phyloP scores from a whole-genome alignment of 2,797 vertebrate genomes.

The Pelobates cultripes region DNA sequence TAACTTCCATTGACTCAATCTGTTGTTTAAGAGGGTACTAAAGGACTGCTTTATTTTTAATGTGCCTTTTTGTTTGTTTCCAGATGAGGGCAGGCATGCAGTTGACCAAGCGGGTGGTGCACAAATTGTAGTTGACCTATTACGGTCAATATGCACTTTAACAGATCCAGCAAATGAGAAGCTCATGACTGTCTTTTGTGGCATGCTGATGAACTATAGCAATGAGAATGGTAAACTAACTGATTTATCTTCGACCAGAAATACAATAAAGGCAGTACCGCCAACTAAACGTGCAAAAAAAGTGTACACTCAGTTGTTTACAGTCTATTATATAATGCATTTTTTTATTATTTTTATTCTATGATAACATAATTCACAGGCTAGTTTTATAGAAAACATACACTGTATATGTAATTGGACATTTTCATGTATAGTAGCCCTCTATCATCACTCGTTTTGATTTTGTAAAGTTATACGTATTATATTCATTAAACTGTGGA shows the following conservation, averaged over 20 bases:
- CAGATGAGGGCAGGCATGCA: constrained; percentile 99
- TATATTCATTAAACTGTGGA: too few species aligned
- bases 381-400: background rate
- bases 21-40: constrained; percentile 1
- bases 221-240: constrained; percentile 99
- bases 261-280: constrained; percentile 21
- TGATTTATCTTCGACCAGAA: constrained; percentile 70
- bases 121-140: constrained; percentile 96
- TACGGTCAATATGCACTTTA: constrained; percentile 94
- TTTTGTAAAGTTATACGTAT: too few species aligned
- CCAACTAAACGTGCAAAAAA: background rate
- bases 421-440: too few species aligned
- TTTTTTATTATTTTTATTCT: too few species aligned
- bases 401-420: too few species aligned
- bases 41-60: constrained; percentile 77
- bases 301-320: background rate
- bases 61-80: constrained; percentile 96
- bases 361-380: background rate
- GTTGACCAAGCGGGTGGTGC: constrained; percentile 98
- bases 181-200: constrained; percentile 99
- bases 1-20: too few species aligned
- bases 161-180: constrained; percentile 97
- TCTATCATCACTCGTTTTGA: too few species aligned
- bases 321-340: background rate
- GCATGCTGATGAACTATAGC: constrained; percentile 99